A percentile compares a stretch with the other conserved stretches of the same genome.
Conservation (phyloP, 2,797 vertebrate species). For the Typhlichthys subterraneus region DNA sequence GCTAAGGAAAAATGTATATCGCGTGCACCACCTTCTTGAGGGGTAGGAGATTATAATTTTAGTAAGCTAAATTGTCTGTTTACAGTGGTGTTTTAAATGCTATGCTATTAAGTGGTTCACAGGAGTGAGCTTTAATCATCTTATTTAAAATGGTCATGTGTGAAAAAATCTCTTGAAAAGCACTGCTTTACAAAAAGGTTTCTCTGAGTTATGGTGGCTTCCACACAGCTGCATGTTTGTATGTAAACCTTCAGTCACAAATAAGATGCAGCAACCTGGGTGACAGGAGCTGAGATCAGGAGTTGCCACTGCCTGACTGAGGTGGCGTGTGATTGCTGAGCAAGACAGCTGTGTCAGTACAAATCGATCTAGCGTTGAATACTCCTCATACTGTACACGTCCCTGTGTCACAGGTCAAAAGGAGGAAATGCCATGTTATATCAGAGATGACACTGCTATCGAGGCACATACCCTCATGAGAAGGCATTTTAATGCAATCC, state of each 20-base stretch:
- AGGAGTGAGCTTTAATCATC: too few relatives aligned
- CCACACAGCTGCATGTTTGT: too few relatives aligned
- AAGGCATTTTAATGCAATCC: conserved; percentile 18
- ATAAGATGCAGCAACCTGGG: conserved; percentile 16
- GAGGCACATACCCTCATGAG: conserved; percentile 11
- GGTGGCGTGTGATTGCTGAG: conserved; percentile 28
- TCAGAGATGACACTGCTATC: conserved; percentile 9
- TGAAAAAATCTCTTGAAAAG: too few relatives aligned
- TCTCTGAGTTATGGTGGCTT: too few relatives aligned
- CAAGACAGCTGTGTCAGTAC: conserved; percentile 51
- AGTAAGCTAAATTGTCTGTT: too few relatives aligned
- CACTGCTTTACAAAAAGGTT: too few relatives aligned
- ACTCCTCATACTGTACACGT: conserved; percentile 35
- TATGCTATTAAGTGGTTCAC: too few relatives aligned
- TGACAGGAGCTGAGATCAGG: conserved; percentile 23
- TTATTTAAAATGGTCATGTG: too few relatives aligned
- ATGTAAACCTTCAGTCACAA: conserved; percentile 1
- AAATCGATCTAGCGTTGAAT: conserved; percentile 41
- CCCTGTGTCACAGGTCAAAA: conserved; percentile 14
- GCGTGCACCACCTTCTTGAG: too few relatives aligned
- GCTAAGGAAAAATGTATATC: too few relatives aligned
- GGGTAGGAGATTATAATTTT: too few relatives aligned
- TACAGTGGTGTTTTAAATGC: too few relatives aligned
- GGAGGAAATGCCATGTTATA: conserved; percentile 20
- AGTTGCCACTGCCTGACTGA: conserved; percentile 29